These are phyloP conservation scores for Lypha dubia DNA, from an alignment of 2,888 invertebrate genomes.

Conservation along the genomic window DNA sequence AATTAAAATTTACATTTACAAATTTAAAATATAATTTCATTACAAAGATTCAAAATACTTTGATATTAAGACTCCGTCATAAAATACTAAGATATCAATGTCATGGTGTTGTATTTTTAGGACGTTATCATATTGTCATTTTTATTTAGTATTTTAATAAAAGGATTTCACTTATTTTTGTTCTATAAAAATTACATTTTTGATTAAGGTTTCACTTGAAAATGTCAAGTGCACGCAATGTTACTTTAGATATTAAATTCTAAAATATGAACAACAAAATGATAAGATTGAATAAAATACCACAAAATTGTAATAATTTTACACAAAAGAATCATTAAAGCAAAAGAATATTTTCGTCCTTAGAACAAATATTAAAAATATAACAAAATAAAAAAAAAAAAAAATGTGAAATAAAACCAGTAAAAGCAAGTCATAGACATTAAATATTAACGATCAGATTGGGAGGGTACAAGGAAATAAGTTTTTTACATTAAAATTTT, in stretches of 20 bases:
- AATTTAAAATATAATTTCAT: background rate
- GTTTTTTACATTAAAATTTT: too few species aligned
- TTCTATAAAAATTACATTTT: background rate
- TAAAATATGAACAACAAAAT: background rate
- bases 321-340: background rate
- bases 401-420: background rate
- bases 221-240: background rate
- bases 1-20: background rate
- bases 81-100: background rate
- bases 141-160: background rate
- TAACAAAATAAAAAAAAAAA: background rate
- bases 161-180: background rate
- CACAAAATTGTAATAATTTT: background rate
- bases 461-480: background rate
- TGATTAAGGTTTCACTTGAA: background rate
- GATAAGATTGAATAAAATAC: background rate
- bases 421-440: constrained; percentile 4
- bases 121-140: background rate
- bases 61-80: too few species aligned
- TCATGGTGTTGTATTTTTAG: background rate
- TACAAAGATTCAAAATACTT: too few species aligned
- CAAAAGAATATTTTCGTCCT: background rate
- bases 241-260: constrained; percentile 1
- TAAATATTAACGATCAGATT: background rate
- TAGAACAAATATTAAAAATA: background rate